Conservation (phyloP, 2,113 vertebrate genomes). For the Syngnathus scovelli region DNA sequence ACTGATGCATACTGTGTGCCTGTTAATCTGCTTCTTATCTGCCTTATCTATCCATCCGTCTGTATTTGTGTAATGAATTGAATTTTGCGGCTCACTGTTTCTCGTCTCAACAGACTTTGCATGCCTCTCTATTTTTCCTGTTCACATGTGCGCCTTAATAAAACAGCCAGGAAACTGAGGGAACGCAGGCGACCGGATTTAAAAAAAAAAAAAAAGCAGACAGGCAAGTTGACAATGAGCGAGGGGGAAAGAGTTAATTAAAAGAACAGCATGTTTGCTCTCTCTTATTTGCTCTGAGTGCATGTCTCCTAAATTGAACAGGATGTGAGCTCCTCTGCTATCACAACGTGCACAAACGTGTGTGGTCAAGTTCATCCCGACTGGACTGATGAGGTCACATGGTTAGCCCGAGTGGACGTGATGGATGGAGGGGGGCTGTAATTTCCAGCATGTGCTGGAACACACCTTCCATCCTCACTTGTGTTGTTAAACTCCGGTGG, state of each 20-base stretch:
- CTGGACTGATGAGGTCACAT: slow-evolving; percentile 49
- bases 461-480: slow-evolving; percentile 45
- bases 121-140: slow-evolving; percentile 40
- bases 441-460: slow-evolving; percentile 44
- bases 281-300: slow-evolving; percentile 33
- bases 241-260: slow-evolving; percentile 46
- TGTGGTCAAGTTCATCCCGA: slow-evolving; percentile 24
- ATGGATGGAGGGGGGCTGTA: slow-evolving; percentile 42
- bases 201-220: slow-evolving; percentile 14
- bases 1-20: slow-evolving; percentile 63
- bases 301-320: slow-evolving; percentile 37
- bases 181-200: neutral
- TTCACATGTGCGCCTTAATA: slow-evolving; percentile 41
- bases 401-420: slow-evolving; percentile 45
- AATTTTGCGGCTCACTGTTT: slow-evolving; percentile 55
- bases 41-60: slow-evolving; percentile 61
- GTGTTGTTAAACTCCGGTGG: slow-evolving; percentile 62
- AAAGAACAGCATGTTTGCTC: slow-evolving; percentile 34
- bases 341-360: slow-evolving; percentile 23
- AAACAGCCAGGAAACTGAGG: slow-evolving; percentile 20
- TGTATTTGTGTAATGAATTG: slow-evolving; percentile 70
- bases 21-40: slow-evolving; percentile 67
- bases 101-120: slow-evolving; percentile 36
- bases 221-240: slow-evolving; percentile 32
- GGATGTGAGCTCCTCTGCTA: slow-evolving; percentile 26